Evolutionary conservation across 2,888 invertebrate species (phyloP).

Genomic region (Iphiclides podalirius): DNA sequence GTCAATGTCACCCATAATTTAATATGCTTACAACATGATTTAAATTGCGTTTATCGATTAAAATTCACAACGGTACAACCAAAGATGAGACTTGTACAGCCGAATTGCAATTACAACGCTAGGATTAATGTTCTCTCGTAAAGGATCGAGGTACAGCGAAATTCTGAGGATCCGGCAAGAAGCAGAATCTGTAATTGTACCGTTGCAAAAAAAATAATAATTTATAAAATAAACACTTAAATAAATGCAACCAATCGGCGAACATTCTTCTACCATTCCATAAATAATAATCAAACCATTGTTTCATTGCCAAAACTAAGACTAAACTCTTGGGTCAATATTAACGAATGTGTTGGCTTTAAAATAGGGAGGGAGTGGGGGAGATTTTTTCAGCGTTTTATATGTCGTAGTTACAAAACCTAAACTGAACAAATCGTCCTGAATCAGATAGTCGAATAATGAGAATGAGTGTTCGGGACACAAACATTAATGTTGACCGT

Average conservation of each 20-base stretch:
- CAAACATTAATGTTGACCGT: slow-evolving; percentile 28
- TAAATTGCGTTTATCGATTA: slow-evolving; percentile 2
- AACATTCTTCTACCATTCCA: slow-evolving; percentile 49
- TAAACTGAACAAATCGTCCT: too few species aligned
- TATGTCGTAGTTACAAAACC: too few species aligned
- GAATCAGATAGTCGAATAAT: too few species aligned
- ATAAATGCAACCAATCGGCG: slow-evolving; percentile 64
- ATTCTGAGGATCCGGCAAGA: too few species aligned
- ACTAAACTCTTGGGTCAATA: slow-evolving; percentile 18
- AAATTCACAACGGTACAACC: slow-evolving; percentile 18
- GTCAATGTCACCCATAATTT: slow-evolving; percentile 11
- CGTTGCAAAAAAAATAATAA: slow-evolving; percentile 25
- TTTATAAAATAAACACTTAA: slow-evolving; percentile 45
- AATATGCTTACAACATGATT: slow-evolving; percentile 16
- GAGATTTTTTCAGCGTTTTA: too few species aligned
- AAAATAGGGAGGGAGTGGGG: too few species aligned
- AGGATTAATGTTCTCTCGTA: too few species aligned
- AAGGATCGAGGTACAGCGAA: too few species aligned
- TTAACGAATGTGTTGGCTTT: too few species aligned
- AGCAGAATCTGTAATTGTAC: slow-evolving; percentile 16
- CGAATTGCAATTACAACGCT: too few species aligned
- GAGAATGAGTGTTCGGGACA: too few species aligned
- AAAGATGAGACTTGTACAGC: background rate
- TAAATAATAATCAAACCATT: slow-evolving; percentile 41
- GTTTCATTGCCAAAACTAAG: slow-evolving; percentile 27